Conservation (phyloP, 2,797 vertebrate genomes). For the Astyanax mexicanus region DNA sequence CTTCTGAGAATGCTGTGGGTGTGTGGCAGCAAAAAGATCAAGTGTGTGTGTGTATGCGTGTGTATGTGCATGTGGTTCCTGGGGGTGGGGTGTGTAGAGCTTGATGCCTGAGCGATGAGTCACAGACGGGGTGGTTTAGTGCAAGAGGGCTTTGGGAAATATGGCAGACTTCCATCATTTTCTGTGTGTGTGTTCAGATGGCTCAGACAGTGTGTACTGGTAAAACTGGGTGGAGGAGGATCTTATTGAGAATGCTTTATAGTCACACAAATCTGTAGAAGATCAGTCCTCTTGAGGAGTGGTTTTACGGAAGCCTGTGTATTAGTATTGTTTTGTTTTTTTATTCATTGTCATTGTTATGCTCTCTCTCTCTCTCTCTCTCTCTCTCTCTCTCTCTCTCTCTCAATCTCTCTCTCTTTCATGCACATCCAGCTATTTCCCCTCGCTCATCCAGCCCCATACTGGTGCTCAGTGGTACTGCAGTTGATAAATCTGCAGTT, state of each 20-base stretch:
- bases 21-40: neutral
- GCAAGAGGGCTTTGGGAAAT: conserved; percentile 19
- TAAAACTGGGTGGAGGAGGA: neutral
- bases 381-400: neutral
- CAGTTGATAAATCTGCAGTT: neutral
- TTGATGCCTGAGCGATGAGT: conserved; percentile 46
- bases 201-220: conserved; percentile 22
- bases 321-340: no score
- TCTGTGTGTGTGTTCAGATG: neutral
- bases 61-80: conserved; percentile 16
- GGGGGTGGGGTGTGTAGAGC: conserved; percentile 27
- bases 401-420: neutral
- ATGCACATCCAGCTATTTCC: neutral
- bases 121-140: conserved; percentile 32
- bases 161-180: conserved; percentile 24
- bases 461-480: conserved; percentile 9
- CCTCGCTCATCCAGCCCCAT: neutral
- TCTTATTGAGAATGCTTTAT: neutral
- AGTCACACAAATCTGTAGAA: neutral
- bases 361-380: no score
- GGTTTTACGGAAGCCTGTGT: neutral
- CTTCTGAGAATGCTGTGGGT: neutral
- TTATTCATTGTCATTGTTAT: no score
- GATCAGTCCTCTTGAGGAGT: neutral
- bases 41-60: neutral